phyloP scores from a whole-genome alignment of 2,888 invertebrate species.

The Xestia xanthographa region DNA sequence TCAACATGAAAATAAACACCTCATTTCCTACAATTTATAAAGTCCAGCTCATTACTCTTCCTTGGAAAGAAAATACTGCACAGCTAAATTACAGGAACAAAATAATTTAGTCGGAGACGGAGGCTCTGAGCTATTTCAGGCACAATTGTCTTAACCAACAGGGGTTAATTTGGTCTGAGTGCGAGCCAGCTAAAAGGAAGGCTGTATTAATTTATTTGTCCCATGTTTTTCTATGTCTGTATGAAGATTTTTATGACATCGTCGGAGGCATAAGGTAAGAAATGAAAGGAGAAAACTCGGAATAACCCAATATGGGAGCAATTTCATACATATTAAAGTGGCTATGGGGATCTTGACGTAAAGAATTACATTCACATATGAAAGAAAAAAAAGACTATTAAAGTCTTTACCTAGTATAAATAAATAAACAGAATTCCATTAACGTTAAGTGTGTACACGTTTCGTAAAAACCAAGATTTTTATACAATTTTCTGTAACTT shows the following conservation, averaged over 20 bases:
- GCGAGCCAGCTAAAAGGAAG: conserved; percentile 9
- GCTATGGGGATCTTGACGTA: background rate
- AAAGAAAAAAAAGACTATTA: background rate
- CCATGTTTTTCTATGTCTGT: conserved; percentile 14
- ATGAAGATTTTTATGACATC: conserved; percentile 30
- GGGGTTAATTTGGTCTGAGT: conserved; percentile 32
- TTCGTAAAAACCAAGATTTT: background rate
- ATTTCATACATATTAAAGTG: conserved; percentile 22
- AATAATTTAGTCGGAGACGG: conserved; percentile 27
- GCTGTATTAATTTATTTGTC: conserved; percentile 53
- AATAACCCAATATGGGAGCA: background rate
- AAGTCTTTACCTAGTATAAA: background rate
- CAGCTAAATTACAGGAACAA: conserved; percentile 39
- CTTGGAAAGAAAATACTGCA: conserved; percentile 30
- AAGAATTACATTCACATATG: background rate
- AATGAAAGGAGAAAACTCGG: conserved; percentile 3
- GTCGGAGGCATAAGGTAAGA: conserved; percentile 1
- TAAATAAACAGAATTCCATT: conserved; percentile 2
- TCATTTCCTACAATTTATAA: conserved; percentile 41
- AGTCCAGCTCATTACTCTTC: conserved; percentile 34
- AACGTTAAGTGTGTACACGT: background rate
- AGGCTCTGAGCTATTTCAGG: conserved; percentile 35
- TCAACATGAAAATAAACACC: conserved; percentile 27
- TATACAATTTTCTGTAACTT: background rate
- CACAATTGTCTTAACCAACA: conserved; percentile 35